Conservation (phyloP, 2,113 vertebrate species). For the Protobothrops mucrosquamatus region DNA sequence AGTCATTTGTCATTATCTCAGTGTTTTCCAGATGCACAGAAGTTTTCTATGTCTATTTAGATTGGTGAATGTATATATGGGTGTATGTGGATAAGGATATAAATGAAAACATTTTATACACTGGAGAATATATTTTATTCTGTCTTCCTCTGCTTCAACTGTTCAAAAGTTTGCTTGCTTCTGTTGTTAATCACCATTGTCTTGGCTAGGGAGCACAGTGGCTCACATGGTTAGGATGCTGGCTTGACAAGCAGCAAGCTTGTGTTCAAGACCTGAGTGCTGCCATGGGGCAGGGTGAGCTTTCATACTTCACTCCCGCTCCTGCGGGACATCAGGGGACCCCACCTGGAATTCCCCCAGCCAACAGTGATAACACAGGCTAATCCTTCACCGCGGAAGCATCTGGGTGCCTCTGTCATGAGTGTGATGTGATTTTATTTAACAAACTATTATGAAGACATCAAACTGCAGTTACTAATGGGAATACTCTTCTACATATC, state of each 20-base stretch:
- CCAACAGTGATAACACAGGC: background rate
- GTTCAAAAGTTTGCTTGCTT: background rate
- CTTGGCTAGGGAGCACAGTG: background rate
- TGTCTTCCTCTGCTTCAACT: background rate
- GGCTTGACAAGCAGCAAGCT: background rate
- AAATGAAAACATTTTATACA: background rate
- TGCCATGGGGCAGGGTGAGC: background rate
- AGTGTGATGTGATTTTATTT: background rate
- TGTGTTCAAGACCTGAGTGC: background rate
- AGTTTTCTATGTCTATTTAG: background rate
- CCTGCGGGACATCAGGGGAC: background rate
- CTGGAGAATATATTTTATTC: background rate
- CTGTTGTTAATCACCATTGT: background rate
- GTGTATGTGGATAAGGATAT: background rate
- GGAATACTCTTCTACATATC: background rate
- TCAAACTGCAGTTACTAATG: background rate
- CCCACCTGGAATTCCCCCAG: background rate
- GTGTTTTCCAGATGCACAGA: background rate
- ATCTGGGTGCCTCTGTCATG: background rate
- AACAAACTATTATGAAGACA: background rate
- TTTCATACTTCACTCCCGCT: background rate
- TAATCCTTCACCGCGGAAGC: background rate
- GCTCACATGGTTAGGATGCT: background rate
- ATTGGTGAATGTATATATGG: background rate
- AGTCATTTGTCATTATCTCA: background rate